Percentiles rank a stretch among this genome's conserved stretches.
Conservation (phyloP, 2,113 vertebrate species). For the Lamprologus speciosus region DNA sequence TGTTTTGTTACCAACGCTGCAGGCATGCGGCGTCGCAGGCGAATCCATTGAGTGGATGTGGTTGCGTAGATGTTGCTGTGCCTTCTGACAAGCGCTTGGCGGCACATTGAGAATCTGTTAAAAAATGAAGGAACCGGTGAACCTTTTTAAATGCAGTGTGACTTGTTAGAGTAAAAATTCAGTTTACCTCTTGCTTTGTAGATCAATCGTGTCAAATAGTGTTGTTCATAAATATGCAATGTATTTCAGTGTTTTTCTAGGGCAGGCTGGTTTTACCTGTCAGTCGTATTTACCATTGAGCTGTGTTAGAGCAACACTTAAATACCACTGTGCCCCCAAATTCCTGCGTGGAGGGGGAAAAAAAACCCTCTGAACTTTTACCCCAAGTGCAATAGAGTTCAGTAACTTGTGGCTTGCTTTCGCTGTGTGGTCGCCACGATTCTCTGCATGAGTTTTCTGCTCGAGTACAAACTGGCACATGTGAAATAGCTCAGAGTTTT, state of each 20-base stretch:
- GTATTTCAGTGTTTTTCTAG: neutral
- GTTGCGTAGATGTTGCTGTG: neutral
- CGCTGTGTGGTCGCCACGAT: neutral
- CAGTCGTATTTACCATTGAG: neutral
- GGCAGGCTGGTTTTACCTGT: neutral
- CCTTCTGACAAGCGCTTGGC: constrained; percentile 25
- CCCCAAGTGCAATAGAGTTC: neutral
- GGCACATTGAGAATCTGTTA: neutral
- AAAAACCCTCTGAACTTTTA: neutral
- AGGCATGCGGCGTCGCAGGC: neutral
- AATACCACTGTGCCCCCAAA: constrained; percentile 5
- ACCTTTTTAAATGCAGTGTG: neutral
- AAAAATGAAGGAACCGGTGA: neutral
- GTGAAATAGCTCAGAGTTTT: neutral
- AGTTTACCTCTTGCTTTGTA: constrained; percentile 6
- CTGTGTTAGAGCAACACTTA: neutral
- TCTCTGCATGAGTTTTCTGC: neutral
- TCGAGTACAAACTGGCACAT: neutral
- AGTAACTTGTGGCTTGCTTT: neutral
- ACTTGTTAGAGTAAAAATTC: neutral
- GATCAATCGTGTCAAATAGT: neutral
- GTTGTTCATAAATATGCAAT: constrained; percentile 25
- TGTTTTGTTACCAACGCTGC: neutral
- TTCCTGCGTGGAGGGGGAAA: rapidly evolving
- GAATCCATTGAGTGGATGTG: neutral